Evolutionary conservation across 1,140 invertebrate genomes (phyloP).

Genomic region (Limonius californicus): DNA sequence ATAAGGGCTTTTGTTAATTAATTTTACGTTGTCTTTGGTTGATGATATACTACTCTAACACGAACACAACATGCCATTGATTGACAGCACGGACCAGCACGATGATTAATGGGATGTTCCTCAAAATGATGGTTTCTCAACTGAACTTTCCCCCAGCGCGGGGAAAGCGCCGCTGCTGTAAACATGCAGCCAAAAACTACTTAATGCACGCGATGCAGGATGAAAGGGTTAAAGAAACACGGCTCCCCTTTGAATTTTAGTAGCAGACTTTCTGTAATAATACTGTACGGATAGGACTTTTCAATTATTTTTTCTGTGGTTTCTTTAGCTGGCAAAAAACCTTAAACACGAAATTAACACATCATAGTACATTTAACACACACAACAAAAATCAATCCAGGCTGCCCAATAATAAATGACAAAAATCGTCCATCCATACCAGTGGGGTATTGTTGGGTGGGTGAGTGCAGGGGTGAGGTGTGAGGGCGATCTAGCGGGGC

Average conservation of each 20-base stretch:
- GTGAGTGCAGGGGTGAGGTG: conserved; percentile 25
- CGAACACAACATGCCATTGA: conserved; percentile 40
- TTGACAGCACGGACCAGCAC: conserved; percentile 42
- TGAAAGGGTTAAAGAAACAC: not conserved
- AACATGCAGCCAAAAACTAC: conserved; percentile 26
- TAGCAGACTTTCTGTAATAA: too few species aligned
- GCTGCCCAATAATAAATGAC: conserved; percentile 48
- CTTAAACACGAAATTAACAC: conserved; percentile 41
- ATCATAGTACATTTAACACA: conserved; percentile 38
- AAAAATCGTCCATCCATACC: conserved; percentile 50
- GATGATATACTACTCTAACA: not conserved
- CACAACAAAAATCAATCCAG: conserved; percentile 45
- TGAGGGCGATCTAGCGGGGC: conserved; percentile 35
- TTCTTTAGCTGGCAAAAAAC: conserved; percentile 12
- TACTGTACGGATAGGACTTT: not conserved
- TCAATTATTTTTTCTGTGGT: not conserved
- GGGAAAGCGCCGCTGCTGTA: conserved; percentile 25
- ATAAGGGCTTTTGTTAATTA: not conserved
- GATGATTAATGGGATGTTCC: conserved; percentile 45
- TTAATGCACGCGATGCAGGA: conserved; percentile 3
- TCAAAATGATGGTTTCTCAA: conserved; percentile 44
- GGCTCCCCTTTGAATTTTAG: too few species aligned
- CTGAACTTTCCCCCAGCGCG: conserved; percentile 35
- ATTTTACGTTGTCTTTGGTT: not conserved
- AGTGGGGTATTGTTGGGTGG: conserved; percentile 46